phyloP scores from a whole-genome alignment of 2,888 invertebrate species.

The Laspeyria flexula region DNA sequence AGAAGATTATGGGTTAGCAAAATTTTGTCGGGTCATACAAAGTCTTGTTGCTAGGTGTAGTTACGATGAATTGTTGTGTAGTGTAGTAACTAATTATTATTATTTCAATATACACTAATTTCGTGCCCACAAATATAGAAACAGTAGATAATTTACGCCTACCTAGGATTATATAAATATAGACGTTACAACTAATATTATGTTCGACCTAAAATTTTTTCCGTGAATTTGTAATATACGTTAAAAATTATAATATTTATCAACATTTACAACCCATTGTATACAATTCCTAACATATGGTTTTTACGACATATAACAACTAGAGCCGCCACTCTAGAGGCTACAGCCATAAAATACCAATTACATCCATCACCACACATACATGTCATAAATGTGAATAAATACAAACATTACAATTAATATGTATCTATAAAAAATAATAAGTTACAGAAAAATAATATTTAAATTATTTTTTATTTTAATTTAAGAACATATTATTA shows the following conservation, averaged over 20 bases:
- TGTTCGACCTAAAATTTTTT: too few species aligned
- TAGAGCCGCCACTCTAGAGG: constrained; percentile 76
- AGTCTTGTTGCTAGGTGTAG: too few species aligned
- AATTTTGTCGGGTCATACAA: too few species aligned
- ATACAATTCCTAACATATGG: constrained; percentile 33
- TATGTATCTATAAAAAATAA: background rate
- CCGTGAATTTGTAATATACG: too few species aligned
- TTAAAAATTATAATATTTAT: constrained; percentile 32
- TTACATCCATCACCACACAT: constrained; percentile 46
- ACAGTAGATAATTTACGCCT: constrained; percentile 14
- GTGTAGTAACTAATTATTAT: too few species aligned
- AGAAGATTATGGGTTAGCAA: background rate
- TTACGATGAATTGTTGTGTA: too few species aligned
- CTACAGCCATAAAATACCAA: constrained; percentile 52
- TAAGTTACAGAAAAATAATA: background rate
- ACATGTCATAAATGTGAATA: constrained; percentile 39
- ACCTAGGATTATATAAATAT: background rate
- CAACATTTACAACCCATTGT: constrained; percentile 36
- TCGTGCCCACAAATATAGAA: constrained; percentile 33
- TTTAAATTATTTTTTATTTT: background rate
- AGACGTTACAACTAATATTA: too few species aligned
- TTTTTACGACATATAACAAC: constrained; percentile 52
- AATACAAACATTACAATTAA: constrained; percentile 14
- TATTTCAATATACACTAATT: constrained; percentile 8
- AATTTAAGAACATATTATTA: too few species aligned